A percentile compares a stretch with the other conserved stretches of the same genome.
Conservation (phyloP, 2,888 invertebrate genomes). For the Nemotelus pantherinus region DNA sequence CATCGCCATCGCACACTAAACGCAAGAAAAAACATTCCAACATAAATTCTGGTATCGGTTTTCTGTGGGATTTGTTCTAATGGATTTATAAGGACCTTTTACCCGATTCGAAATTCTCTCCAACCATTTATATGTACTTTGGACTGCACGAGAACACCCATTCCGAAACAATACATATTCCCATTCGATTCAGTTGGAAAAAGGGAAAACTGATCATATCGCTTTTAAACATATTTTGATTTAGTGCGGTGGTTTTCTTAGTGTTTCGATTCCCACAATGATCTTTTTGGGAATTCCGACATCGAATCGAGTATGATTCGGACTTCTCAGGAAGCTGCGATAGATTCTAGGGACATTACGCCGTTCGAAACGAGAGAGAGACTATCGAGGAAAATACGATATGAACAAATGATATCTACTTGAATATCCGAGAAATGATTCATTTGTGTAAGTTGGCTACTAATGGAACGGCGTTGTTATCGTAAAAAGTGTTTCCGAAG, state of each 20-base stretch:
- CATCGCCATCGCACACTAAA: neutral
- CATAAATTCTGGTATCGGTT: conserved; percentile 45
- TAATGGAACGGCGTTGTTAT: conserved; percentile 4
- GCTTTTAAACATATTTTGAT: conserved; percentile 46
- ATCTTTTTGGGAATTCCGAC: conserved; percentile 20
- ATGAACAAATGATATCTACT: neutral
- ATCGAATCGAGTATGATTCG: neutral
- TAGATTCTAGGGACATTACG: neutral
- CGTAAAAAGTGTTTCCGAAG: neutral
- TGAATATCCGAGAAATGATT: conserved; percentile 11
- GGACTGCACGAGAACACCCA: no score
- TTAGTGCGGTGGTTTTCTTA: conserved; percentile 27
- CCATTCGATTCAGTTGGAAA: neutral
- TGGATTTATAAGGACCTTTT: conserved; percentile 46
- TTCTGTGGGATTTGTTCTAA: conserved; percentile 45
- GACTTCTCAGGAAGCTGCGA: neutral
- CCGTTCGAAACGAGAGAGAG: neutral
- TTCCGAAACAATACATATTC: no score
- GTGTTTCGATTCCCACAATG: conserved; percentile 23
- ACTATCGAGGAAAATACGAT: neutral
- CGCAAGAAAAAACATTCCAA: neutral
- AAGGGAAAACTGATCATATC: conserved; percentile 43
- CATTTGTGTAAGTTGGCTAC: neutral
- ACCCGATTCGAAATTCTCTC: neutral
- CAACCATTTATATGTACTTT: neutral